Evolutionary conservation across 2,888 invertebrate species (phyloP), one percentile per base, ranked within the genome.

Genomic region (Hirtodrosophila trivittata): DNA sequence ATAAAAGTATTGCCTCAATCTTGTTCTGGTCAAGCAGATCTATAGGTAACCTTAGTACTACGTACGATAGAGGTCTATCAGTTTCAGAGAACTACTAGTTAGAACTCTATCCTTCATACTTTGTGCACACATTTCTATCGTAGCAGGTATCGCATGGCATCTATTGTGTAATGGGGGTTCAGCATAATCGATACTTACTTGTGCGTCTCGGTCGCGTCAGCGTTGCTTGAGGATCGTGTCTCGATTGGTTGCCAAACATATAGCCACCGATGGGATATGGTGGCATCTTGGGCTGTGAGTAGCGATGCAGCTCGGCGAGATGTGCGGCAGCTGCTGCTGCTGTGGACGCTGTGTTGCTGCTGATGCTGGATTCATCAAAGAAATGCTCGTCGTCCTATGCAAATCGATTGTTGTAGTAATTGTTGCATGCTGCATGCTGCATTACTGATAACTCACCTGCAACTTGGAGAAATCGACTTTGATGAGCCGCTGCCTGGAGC

Each of bases 401-500:
- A 10, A 62, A 45, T 25, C 8, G 3, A 9, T 47, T 37, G n/a
- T 14, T 39, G 41, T 33, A 12, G 35, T 45, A n/a, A n/a, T 21
- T 5, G 18, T 21, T 47, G 39, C 39, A 37, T 26, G 51, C 10
- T 7, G n/a, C n/a, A n/a, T n/a, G n/a, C n/a, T n/a, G n/a, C 14
- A 14, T 13, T 2, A n/a, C 33, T 18, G 12, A 13, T n/a, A 67
- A 87, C 92, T 91, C 86, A 94, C 94, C 93, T 94, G 93, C 86
- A 95, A 92, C 88, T 94, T 93, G 85, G 95, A 93, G 91, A 95
- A 95, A 92, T 96, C 96, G 67, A 96, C 95, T 93, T 96, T 96
- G 91, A 97, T 96, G 86, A 97, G 93, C 86, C 95, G 92, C 87
- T 90, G 90, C 62, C 88, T 87, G 58, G 89, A 88, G 67, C 89